These are phyloP conservation scores for Cephus rjabovi DNA, from an alignment of 2,888 invertebrate genomes.

Conservation along the genomic window DNA sequence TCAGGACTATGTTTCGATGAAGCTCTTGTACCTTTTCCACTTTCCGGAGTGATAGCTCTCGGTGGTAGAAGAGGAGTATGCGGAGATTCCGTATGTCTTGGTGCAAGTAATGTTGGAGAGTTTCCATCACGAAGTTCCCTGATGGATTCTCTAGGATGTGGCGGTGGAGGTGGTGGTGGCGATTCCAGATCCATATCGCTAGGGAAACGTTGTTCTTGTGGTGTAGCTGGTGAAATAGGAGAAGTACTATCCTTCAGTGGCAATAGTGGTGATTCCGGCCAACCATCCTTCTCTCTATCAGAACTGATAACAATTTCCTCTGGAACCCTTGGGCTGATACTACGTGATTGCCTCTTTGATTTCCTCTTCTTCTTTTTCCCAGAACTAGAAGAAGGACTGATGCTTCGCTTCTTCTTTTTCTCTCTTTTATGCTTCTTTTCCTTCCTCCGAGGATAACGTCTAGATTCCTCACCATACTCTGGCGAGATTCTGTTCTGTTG, in stretches of 20 bases:
- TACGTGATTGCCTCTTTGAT: slow-evolving; percentile 75
- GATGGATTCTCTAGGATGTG: background rate
- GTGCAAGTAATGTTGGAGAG: slow-evolving; percentile 41
- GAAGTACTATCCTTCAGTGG: slow-evolving; percentile 70
- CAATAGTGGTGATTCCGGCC: slow-evolving; percentile 69
- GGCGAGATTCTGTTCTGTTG: slow-evolving; percentile 30
- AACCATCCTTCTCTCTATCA: slow-evolving; percentile 68
- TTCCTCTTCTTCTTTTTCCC: slow-evolving; percentile 80
- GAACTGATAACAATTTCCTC: slow-evolving; percentile 51
- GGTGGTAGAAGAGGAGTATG: slow-evolving; percentile 78
- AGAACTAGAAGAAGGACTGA: slow-evolving; percentile 69
- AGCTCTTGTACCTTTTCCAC: slow-evolving; percentile 13
- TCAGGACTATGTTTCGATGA: slow-evolving; percentile 42
- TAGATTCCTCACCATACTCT: slow-evolving; percentile 51
- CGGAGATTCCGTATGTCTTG: slow-evolving; percentile 70
- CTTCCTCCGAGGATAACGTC: slow-evolving; percentile 57
- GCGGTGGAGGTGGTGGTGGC: slow-evolving; percentile 33
- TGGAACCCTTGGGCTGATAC: slow-evolving; percentile 73
- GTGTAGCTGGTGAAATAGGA: slow-evolving; percentile 73
- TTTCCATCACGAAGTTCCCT: slow-evolving; percentile 43
- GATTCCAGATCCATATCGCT: slow-evolving; percentile 62
- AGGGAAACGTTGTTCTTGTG: slow-evolving; percentile 65
- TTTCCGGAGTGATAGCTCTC: slow-evolving; percentile 54
- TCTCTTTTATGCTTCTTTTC: slow-evolving; percentile 73
- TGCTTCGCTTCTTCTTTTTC: slow-evolving; percentile 77